A percentile compares a stretch with the other conserved stretches of the same genome.
Evolutionary conservation across 2,113 vertebrate species (phyloP).

Genomic region (Mastomys natalensis): DNA sequence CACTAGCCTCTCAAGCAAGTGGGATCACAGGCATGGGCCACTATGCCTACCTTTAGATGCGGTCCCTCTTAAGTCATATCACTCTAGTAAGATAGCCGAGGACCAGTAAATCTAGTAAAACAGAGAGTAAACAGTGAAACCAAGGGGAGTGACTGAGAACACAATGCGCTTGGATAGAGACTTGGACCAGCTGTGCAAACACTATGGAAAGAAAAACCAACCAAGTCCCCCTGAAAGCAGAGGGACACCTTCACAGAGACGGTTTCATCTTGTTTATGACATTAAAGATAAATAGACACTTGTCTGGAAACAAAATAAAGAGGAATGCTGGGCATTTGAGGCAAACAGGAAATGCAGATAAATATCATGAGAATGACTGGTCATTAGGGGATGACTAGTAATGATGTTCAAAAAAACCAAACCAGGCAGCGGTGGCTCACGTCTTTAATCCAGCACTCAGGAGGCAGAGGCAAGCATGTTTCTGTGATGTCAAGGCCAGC

Average conservation of each 20-base stretch:
- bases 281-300: slow-evolving; percentile 8
- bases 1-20: neutral
- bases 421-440: too few relatives aligned
- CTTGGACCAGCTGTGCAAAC: neutral
- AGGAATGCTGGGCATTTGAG: neutral
- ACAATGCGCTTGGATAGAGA: neutral
- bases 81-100: neutral
- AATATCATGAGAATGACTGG: neutral
- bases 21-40: neutral
- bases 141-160: neutral
- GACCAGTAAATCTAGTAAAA: neutral
- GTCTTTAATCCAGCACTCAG: too few relatives aligned
- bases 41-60: neutral
- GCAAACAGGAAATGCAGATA: neutral
- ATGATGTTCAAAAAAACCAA: neutral
- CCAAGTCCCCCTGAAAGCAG: neutral
- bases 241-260: neutral
- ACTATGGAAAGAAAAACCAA: neutral
- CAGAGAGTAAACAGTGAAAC: neutral
- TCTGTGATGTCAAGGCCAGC: too few relatives aligned
- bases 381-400: neutral
- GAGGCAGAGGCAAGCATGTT: too few relatives aligned
- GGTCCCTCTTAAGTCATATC: neutral
- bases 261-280: neutral
- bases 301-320: neutral